Percentiles rank a stretch among this genome's conserved stretches.
Conservation (phyloP, 2,797 vertebrate species). For the Artibeus lituratus region DNA sequence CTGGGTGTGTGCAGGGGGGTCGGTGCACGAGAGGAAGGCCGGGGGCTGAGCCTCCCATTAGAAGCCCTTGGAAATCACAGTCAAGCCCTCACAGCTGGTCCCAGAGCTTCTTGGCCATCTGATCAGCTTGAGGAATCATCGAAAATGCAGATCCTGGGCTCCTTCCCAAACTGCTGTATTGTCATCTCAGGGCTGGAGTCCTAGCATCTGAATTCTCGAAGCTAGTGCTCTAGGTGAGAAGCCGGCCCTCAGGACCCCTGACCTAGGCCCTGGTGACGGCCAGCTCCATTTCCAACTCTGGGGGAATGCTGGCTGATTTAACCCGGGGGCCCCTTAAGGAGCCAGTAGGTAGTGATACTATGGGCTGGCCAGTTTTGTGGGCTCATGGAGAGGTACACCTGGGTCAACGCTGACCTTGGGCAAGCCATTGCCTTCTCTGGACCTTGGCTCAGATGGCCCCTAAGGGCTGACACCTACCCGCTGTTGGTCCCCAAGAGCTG, state of each 20-base stretch:
- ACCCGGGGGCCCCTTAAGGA: background rate
- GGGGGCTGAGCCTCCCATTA: background rate
- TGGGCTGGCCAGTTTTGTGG: background rate
- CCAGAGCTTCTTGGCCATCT: background rate
- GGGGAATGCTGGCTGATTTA: background rate
- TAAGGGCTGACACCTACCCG: background rate
- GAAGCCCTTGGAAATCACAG: background rate
- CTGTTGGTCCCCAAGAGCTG: background rate
- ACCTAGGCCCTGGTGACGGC: background rate
- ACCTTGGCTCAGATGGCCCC: background rate
- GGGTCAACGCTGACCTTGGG: background rate
- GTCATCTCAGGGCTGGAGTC: background rate
- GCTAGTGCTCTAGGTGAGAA: background rate
- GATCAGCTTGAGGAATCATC: background rate
- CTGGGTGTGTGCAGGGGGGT: background rate
- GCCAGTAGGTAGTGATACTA: background rate
- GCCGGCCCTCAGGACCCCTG: background rate
- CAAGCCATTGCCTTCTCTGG: background rate
- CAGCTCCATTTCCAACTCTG: background rate
- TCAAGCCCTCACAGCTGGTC: background rate
- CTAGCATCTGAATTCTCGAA: background rate
- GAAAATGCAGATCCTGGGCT: background rate
- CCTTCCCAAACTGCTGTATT: background rate
- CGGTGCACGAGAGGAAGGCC: background rate
- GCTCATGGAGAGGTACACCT: background rate